Percentiles rank a stretch among this genome's conserved stretches.
These are phyloP conservation scores for Labia minor DNA, from an alignment of 2,888 invertebrate genomes.

Conservation along the genomic window DNA sequence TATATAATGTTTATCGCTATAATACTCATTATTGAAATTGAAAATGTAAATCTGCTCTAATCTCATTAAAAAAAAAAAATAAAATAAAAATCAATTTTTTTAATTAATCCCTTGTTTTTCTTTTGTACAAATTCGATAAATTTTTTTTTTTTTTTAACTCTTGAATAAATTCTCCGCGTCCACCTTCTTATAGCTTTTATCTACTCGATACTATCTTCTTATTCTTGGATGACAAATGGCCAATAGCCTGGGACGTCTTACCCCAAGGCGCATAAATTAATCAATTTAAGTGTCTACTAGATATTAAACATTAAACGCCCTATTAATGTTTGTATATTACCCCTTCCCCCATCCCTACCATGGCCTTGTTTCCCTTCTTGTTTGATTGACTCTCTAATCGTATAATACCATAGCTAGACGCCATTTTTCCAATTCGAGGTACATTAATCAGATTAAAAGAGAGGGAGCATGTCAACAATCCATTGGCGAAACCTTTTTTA, in stretches of 20 bases:
- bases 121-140: background rate
- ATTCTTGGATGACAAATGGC: background rate
- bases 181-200: background rate
- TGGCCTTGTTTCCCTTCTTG: background rate
- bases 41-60: background rate
- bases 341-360: background rate
- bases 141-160: background rate
- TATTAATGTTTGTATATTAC: background rate
- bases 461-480: background rate
- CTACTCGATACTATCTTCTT: background rate
- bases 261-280: background rate
- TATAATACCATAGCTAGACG: background rate
- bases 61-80: no score
- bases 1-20: no score
- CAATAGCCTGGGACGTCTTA: background rate
- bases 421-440: background rate
- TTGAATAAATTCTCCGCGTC: no score
- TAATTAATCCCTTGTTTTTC: background rate
- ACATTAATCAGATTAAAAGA: background rate
- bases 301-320: background rate
- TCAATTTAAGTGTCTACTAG: background rate
- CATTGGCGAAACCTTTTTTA: background rate
- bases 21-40: background rate
- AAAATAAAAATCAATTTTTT: background rate
- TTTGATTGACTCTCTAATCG: background rate